Base-by-base conservation (phyloP, 2,113 vertebrate genomes). In the Phalacrocorax brasilianus region DNA sequence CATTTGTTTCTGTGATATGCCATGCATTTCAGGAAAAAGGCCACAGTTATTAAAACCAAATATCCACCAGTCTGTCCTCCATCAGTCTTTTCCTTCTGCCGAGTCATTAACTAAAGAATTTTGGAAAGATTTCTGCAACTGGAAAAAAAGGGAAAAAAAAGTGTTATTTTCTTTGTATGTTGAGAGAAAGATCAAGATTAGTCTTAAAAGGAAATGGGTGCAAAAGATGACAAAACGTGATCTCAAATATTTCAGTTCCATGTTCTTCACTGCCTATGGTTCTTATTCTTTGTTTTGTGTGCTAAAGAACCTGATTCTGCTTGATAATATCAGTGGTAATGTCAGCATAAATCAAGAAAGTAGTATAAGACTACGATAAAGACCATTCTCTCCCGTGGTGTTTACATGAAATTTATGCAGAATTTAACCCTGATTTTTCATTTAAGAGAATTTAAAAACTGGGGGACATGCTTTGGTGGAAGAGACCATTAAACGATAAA, bases 51-150 rank as follows among this genome's bases (percentile, higher is more conserved):
- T 52, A 53, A 68, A 67, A 86, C 1, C 9, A 61, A 61, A 53
- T 35, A 63, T 79, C 56, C 14, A 1, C 32, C 42, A 49, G 10
- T 76, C 38, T 68, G 53, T 77, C 45, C 58, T 61, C 30, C 10
- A 1, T 91, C 79, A 85, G 32, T 89, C 40, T 93, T 79, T 91
- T 91, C 67, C 88, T 95, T 98, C 96, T 75, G 91, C 33, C 42
- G 89, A 85, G 73, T 97, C 88, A 40, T 91, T 97, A 75, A 85
- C 96, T 86, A 93, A 90, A 63, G 97, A 92, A 17, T 80, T 95
- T 83, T 33, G 58, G 63, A 98, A 92, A 53, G 89, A 96, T 82
- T 98, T 97, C 93, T 98, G 98, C 82, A 98, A 28, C 97, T 98
- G 71, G 84, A n/a, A 97, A 93, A 30, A 85, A 72, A 55, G 89